Base-by-base conservation (phyloP, 2,113 vertebrate species). In the Equus quagga region DNA sequence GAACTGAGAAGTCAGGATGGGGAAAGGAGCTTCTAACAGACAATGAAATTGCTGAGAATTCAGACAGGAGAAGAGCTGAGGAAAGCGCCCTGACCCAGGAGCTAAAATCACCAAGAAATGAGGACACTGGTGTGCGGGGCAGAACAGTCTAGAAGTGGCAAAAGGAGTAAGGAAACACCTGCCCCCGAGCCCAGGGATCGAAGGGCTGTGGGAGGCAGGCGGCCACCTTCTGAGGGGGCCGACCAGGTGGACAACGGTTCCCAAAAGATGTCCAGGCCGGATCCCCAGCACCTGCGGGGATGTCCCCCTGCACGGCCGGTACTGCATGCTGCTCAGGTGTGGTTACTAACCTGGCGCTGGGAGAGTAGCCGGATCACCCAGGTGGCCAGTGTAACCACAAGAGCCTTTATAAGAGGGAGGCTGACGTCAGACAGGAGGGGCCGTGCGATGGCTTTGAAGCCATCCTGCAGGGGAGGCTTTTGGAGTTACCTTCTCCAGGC, bases 261-360 rank as follows among this genome's bases (percentile, higher is more conserved):
- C 70, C 26, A 56, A 15, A 18, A 44, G 81, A 36, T 0, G 44
- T 0, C 76, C 46, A 4, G 51, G 51, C 51, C 58, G 13, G 9
- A 24, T 60, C 17, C 44, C 79, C 2, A 2, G 64, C 31, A 46
- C 67, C 28, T n/a, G 46, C 4, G 70, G n/a, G 0, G 1, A 2
- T 1, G 14, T n/a, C 11, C 0, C 36, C 33, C 15, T n/a, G 0
- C 6, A 9, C 0, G 28, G 44, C 58, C 4, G 75, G 13, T 13
- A 11, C 5, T 8, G 21, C 2, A 54, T 14, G 51, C 51, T 54
- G 2, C 13, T 7, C 81, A 87, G 84, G 69, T 86, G 51, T 19
- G 89, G 15, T 2, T 19, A 8, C n/a, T 67, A 1, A 26, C n/a
- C 72, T 3, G 1, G 1, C 1, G 11, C 4, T 14, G 69, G 41